phyloP scores from a whole-genome alignment of 2,797 vertebrate species.

The Acanthopagrus latus region DNA sequence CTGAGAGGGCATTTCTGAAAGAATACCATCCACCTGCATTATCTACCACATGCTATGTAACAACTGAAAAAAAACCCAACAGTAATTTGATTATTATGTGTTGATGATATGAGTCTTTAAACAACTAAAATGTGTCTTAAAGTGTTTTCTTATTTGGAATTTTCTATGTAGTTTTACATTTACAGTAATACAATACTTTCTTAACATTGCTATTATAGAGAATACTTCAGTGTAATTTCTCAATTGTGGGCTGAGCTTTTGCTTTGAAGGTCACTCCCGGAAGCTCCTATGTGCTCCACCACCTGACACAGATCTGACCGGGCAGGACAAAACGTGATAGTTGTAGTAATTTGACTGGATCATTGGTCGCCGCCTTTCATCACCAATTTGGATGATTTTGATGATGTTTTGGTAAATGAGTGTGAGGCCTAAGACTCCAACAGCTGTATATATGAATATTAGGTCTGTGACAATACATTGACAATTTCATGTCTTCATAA shows the following conservation, averaged over 20 bases:
- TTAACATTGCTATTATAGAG: accelerated
- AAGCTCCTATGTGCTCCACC: neutral
- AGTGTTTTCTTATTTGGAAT: neutral
- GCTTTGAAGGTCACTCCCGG: constrained; percentile 14
- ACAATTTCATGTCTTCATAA: neutral
- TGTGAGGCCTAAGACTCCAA: neutral
- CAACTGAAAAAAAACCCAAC: neutral
- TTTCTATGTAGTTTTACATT: neutral
- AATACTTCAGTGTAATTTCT: neutral
- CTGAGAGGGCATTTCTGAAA: neutral
- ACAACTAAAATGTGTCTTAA: neutral
- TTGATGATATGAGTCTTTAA: neutral
- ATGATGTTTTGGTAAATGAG: neutral
- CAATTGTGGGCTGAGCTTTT: constrained; percentile 15
- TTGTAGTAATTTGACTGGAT: constrained; percentile 21
- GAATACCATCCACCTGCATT: neutral
- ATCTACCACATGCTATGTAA: neutral
- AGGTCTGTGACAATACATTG: neutral
- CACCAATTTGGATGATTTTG: neutral
- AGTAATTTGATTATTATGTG: neutral
- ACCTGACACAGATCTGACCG: neutral
- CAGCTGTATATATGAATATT: accelerated
- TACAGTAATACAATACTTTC: neutral
- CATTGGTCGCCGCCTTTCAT: neutral
- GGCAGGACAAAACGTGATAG: constrained; percentile 11